Evolutionary conservation across 2,113 vertebrate genomes (phyloP).

Genomic region (Chitala chitala): DNA sequence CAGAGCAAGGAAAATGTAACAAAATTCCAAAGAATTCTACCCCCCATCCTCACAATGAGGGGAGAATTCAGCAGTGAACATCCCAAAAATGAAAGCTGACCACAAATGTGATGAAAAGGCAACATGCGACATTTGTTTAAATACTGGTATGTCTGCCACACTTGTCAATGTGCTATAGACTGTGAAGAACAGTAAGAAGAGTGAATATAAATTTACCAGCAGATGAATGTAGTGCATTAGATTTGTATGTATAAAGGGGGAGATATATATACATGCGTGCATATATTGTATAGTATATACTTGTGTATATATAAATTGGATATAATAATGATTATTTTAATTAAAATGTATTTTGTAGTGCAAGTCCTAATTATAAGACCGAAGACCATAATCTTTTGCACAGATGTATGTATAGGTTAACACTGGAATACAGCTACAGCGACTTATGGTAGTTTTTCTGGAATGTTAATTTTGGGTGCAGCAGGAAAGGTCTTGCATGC

Average conservation of each 20-base stretch:
- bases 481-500: too few species aligned
- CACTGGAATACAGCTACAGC: neutral
- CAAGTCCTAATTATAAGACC: slow-evolving; percentile 7
- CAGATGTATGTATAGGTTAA: slow-evolving; percentile 18
- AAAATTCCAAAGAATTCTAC: too few species aligned
- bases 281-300: slow-evolving; percentile 8
- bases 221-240: slow-evolving; percentile 16
- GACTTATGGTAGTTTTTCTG: neutral
- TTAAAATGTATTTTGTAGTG: slow-evolving; percentile 13
- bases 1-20: too few species aligned
- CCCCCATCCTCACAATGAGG: too few species aligned
- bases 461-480: too few species aligned
- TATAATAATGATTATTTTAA: slow-evolving; percentile 10
- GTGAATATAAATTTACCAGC: slow-evolving; percentile 1
- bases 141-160: neutral
- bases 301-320: neutral
- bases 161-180: neutral
- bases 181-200: neutral
- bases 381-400: slow-evolving; percentile 5
- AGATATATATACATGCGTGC: neutral
- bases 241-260: slow-evolving; percentile 19
- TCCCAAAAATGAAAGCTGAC: neutral
- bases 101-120: neutral
- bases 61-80: neutral
- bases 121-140: neutral